Conservation (phyloP, 2,797 vertebrate species). For the Enteromius viviparus region DNA sequence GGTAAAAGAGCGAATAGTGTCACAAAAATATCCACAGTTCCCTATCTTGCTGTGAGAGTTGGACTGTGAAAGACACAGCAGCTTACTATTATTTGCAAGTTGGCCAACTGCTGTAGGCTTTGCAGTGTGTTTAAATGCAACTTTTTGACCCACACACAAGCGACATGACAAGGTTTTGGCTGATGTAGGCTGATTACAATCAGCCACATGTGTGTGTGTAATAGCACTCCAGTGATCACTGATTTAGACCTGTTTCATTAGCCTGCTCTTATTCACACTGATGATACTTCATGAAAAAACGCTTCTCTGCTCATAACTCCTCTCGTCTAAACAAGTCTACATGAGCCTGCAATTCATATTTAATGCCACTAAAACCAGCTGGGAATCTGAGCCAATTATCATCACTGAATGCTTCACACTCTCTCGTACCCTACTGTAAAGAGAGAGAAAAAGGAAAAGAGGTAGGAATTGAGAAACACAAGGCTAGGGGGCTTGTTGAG, state of each 20-base stretch:
- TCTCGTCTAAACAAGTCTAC: constrained; percentile 58
- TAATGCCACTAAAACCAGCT: constrained; percentile 58
- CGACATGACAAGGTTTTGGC: background rate
- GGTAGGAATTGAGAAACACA: constrained; percentile 27
- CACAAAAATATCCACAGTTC: background rate
- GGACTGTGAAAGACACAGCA: too few species aligned
- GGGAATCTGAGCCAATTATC: constrained; percentile 63
- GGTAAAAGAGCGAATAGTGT: background rate
- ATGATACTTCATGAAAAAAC: constrained; percentile 46
- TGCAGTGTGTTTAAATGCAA: background rate
- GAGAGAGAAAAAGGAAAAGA: constrained; percentile 20
- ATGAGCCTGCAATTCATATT: constrained; percentile 62
- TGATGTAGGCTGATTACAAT: constrained; percentile 27
- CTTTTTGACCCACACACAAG: background rate
- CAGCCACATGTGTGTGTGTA: constrained; percentile 8
- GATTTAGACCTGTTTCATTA: constrained; percentile 52
- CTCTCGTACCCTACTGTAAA: constrained; percentile 48
- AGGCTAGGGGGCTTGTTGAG: constrained; percentile 41
- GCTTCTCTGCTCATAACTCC: constrained; percentile 50
- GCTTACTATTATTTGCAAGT: background rate
- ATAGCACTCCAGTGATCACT: constrained; percentile 27
- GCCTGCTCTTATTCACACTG: constrained; percentile 39
- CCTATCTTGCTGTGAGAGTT: background rate
- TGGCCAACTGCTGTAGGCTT: background rate
- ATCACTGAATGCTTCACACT: constrained; percentile 54